Evolutionary conservation across 2,113 vertebrate genomes (phyloP).

Genomic region (Ameiurus melas): DNA sequence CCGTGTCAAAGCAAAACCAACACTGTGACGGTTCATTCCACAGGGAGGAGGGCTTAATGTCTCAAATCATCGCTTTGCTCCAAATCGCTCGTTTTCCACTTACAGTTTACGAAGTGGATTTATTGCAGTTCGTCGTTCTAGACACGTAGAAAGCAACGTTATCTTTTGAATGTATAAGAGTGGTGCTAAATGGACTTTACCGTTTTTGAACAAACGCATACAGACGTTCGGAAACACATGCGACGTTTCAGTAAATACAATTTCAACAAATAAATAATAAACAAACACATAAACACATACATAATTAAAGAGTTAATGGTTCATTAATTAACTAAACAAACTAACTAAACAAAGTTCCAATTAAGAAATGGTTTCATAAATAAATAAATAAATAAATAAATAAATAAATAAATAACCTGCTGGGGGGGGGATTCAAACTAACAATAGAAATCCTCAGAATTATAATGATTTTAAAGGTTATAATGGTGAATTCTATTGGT

Average conservation of each 20-base stretch:
- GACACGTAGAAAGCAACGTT: not conserved
- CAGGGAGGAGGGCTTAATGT: not conserved
- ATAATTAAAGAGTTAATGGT: not conserved
- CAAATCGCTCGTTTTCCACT: not conserved
- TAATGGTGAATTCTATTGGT: no score
- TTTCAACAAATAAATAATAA: not conserved
- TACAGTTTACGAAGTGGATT: not conserved
- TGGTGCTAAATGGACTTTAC: not conserved
- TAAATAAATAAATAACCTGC: no score
- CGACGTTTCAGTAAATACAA: not conserved
- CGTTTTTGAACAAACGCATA: no score
- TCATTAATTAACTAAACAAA: no score
- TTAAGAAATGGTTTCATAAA: not conserved
- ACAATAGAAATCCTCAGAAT: not conserved
- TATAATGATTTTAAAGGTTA: no score
- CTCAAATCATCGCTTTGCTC: not conserved
- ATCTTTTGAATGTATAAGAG: not conserved
- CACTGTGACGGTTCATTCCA: not conserved
- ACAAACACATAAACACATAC: not conserved
- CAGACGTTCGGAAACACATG: not conserved
- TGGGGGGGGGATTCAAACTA: not conserved
- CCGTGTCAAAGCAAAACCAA: not conserved
- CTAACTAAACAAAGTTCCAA: no score
- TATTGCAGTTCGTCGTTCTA: not conserved
- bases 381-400: not conserved